Evolutionary conservation across 53 echinoderm and acorn worm species (phyloP), one percentile per base, ranked within the genome.

Genomic region (Temnopleurus reevesii): DNA sequence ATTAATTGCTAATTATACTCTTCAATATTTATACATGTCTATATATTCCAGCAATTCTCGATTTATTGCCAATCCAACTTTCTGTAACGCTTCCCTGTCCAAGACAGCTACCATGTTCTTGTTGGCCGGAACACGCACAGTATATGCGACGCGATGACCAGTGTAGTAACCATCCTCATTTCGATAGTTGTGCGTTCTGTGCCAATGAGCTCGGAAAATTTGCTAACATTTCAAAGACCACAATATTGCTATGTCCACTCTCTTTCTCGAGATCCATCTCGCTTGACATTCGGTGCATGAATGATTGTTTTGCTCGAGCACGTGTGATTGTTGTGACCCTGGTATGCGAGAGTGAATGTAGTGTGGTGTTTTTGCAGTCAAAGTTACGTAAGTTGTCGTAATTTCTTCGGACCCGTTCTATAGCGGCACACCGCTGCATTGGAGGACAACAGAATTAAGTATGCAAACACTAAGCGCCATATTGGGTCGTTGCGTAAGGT

Each of bases 351-450:
- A 85, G 60, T 60, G 85, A 60, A 59, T 85, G 85, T 59, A 59
- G 61, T 12, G 60, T 45, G 85, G 85, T 90, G 85, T 89, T 90
- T 95, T 91, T 71, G 84, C 92, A 90, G 92, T 93, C 77, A 91
- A 90, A 87, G 93, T 96, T 96, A 96, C 96, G 96, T 96, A 96
- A 96, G 91, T 94, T 94, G 54, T 54, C 96, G 96, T 96, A 94
- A 96, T 96, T 92, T 96, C 81, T 85, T 46, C 66, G 51, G 49
- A 59, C 53, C 55, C 89, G 58, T 88, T 83, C 87, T 86, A 85
- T 45, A 76, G 79, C 84, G 47, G 76, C 59, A 86, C 12, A 60
- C 59, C 25, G 46, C 46, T 45, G 63, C 45, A n/a, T n/a, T n/a
- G 45, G 85, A 43, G 85, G 85, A 85, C 59, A 85, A 41, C 58